Evolutionary conservation across 2,888 invertebrate species (phyloP), one percentile per base, ranked within the genome.

Genomic region (Pandemis corylana): DNA sequence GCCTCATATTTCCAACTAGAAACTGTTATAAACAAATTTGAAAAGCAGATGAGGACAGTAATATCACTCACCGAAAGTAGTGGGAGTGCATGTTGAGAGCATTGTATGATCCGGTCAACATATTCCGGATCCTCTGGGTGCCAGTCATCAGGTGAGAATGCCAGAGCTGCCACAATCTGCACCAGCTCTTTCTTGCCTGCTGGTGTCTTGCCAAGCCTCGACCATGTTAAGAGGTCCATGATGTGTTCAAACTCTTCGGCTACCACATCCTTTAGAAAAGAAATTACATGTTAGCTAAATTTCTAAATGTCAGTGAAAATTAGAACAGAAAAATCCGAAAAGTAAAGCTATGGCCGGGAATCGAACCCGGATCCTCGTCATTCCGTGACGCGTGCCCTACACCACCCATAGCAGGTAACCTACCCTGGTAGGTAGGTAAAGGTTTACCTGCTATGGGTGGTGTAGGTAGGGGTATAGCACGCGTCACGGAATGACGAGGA

Each of bases 161-260:
- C 97, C 85, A 98, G 97, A 79, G 98, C 97, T 15, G 97, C 96
- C 12, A 98, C 96, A 79, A 99, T 96, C 80, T 98, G 97, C 10
- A 98, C 96, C 46, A 99, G 93, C 88, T 98, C 97, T 80, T 97
- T 97, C 85, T 98, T 97, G 5, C 99, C 99, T 65, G 95, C 95
- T 13, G 97, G 95, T 7, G 98, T 97, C 80, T 97, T 97, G 67
- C 98, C 97, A 65, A 97, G 95, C 87, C 97, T 96, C 10, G 99
- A 97, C 90, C 96, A 96, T 44, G 97, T 96, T 80, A 99, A 93
- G 79, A 98, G 95, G 65, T 97, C 97, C 97, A 99, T 98, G 76
- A 99, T 96, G 77, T 96, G 95, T 82, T 98, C 96, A 92, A 99
- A 99, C 92, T 99, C 99, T 80, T 98, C 98, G 49, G 98, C 98